Conservation (phyloP, 2,888 invertebrate species). For the Volucella inflata region DNA sequence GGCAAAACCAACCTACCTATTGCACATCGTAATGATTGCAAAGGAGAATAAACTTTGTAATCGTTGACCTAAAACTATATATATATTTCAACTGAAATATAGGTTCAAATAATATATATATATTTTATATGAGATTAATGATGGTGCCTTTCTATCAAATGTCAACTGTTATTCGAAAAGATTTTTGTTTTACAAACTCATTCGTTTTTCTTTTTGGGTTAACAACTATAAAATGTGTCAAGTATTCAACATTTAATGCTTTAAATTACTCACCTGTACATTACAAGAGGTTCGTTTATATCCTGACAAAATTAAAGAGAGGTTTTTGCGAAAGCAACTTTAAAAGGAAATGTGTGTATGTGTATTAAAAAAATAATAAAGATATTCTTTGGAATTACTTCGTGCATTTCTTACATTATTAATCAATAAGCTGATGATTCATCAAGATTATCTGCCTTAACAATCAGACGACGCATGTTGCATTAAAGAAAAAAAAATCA, state of each 20-base stretch:
- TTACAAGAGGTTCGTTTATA: slow-evolving; percentile 6
- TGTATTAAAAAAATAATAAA: too few species aligned
- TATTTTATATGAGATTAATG: slow-evolving; percentile 56
- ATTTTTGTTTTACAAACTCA: slow-evolving; percentile 22
- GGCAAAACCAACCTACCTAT: neutral
- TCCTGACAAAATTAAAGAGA: too few species aligned
- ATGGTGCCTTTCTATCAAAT: slow-evolving; percentile 45
- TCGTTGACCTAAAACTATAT: slow-evolving; percentile 65
- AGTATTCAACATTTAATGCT: slow-evolving; percentile 42
- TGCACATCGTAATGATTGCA: slow-evolving; percentile 23
- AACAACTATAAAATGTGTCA: slow-evolving; percentile 52
- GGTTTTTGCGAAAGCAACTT: too few species aligned
- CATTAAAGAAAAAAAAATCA: too few species aligned
- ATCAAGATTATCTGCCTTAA: too few species aligned
- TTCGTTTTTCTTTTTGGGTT: neutral
- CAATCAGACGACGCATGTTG: too few species aligned
- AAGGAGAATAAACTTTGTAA: slow-evolving; percentile 54
- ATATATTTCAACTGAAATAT: slow-evolving; percentile 40
- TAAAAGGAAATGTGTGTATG: too few species aligned
- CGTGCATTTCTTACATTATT: too few species aligned
- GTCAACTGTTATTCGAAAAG: slow-evolving; percentile 41
- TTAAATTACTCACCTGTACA: slow-evolving; percentile 8
- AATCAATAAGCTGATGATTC: too few species aligned
- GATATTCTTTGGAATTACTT: too few species aligned
- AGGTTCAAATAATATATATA: too few species aligned